Evolutionary conservation across 2,113 vertebrate species (phyloP), one percentile per base, ranked within the genome.

Genomic region (Ochotona curzoniae): DNA sequence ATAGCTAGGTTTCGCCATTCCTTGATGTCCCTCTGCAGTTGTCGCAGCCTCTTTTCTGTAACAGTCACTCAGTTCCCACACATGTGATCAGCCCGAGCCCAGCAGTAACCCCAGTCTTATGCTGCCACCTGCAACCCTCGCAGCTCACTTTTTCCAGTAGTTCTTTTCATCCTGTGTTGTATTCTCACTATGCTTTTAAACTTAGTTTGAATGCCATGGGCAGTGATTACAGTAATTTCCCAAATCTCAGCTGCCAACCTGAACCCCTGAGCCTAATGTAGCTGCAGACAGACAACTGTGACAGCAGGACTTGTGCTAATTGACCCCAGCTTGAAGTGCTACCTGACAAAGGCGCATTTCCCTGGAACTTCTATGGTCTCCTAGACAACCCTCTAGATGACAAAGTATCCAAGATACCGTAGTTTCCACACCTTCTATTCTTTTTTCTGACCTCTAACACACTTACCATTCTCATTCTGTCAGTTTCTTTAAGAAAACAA

Each of bases 401-500:
- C 30, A 35, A 5, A 49, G 11, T 79, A 32, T 81, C 35, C 26
- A 57, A 32, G 32, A 32, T 49, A 47, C n/a, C 54, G 3, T 71
- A 47, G 70, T 76, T 71, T 83, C 57, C 64, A 81, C 38, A 66
- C 12, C 23, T 64, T 35, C 23, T 30, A 8, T 66, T 32, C 18
- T 51, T 57, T 18, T 23, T 71, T 57, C 17, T 28, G 47, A 76
- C 21, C 5, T 75, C 64, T 1, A 12, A 7, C 18, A 23, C 18
- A 25, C 61, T 49, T 75, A 8, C 60, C n/a, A 17, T 28, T 49
- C n/a, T 89, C 66, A 32, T 11, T 13, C 74, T 69, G 11, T 51
- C 75, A 26, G 28, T 82, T 51, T 94, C 57, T 66, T 32, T 82
- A 90, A 81, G 81, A 85, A 85, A 81, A 70, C 21, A 14, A 23